Evolutionary conservation across 2,888 invertebrate genomes (phyloP), one percentile per base, ranked within the genome.

Genomic region (Campopleginae sp.): DNA sequence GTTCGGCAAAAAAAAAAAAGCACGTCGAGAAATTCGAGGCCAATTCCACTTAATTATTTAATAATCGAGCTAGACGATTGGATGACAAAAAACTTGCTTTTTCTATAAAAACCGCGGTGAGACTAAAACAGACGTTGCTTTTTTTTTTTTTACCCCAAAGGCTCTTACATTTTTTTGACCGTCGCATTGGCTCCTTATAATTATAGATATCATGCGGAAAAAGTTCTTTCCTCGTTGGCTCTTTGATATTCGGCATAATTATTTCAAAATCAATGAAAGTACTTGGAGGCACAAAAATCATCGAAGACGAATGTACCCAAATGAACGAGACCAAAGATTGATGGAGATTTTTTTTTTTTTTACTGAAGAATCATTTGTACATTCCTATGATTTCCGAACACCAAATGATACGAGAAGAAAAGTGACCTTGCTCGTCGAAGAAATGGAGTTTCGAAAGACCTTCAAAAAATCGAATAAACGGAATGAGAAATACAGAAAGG

Each of bases 31-130:
- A 74, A 54, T 72, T 65, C 51, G 44, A 74, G 44, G 44, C 54
- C 71, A 51, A 72, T 44, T 48, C 42, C 0, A 51, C 27, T 42
- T 23, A 42, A 80, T 71, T 72, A 51, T 72, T 80, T 65, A 48
- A 46, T 51, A 72, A 80, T 72, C 48, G 63, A 65, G 27, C 48
- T 63, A 42, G 38, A 42, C 61, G n/a, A 27, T 38, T 46, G 5
- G n/a, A 66, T 8, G 19, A 58, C 58, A 68, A 42, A 68, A 19
- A 77, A 77, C 31, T 23, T 17, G 31, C 7, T 68, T 31, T 19
- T 19, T 58, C 44, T 44, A 44, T 54, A 19, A 46, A 66, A 66
- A 66, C 38, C 0, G 12, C 27, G 4, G 17, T 10, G 42, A 27
- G 51, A 10, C 10, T 61, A n/a, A 46, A 61, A 8, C 10, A 61